phyloP scores from a whole-genome alignment of 2,113 vertebrate species.

The Lagopus muta region DNA sequence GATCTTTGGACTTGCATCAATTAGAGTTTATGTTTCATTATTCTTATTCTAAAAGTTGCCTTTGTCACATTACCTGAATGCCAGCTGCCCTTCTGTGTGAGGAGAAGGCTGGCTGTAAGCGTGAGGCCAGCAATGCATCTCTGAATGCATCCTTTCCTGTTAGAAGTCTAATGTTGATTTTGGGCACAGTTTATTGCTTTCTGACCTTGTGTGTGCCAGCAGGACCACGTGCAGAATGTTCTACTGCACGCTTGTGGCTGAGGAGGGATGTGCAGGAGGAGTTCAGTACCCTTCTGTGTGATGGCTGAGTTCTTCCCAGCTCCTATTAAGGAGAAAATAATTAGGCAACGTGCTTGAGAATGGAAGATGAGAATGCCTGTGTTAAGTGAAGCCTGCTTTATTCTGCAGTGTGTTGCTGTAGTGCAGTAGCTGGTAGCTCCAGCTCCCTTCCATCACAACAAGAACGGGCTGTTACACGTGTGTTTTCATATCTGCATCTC shows the following conservation, averaged over 20 bases:
- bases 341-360: neutral
- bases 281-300: neutral
- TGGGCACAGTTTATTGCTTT: neutral
- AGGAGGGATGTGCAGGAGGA: neutral
- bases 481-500: slow-evolving; percentile 1
- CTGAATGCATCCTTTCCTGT: neutral
- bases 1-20: neutral
- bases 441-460: neutral
- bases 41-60: neutral
- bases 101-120: neutral
- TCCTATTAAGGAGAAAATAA: neutral
- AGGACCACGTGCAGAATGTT: neutral
- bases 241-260: neutral
- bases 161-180: neutral
- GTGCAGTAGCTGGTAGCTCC: neutral
- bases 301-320: neutral
- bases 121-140: neutral
- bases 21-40: neutral
- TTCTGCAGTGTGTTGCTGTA: neutral
- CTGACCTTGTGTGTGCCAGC: neutral
- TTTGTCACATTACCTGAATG: neutral
- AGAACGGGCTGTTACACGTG: neutral
- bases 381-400: neutral
- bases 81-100: neutral
- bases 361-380: neutral